Conservation (phyloP, 2,113 vertebrate species). For the Fulmarus glacialis region DNA sequence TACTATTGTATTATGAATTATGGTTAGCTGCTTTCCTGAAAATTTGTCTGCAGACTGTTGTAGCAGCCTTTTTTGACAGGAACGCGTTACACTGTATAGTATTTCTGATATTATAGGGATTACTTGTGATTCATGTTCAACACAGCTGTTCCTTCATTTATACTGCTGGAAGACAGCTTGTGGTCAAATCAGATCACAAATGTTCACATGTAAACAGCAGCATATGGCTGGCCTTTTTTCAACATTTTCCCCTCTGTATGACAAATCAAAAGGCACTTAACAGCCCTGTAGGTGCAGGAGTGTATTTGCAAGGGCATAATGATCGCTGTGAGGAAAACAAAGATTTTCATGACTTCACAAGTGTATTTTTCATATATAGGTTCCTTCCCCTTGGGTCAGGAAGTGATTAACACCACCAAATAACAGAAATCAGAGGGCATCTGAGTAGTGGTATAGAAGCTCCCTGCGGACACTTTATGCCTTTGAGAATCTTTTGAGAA, state of each 20-base stretch:
- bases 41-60: slow-evolving; percentile 19
- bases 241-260: neutral
- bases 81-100: neutral
- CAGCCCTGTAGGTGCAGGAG: neutral
- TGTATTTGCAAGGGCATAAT: neutral
- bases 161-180: slow-evolving; percentile 51
- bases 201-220: slow-evolving; percentile 49
- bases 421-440: neutral
- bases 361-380: neutral
- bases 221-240: slow-evolving; percentile 30
- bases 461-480: neutral
- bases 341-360: neutral
- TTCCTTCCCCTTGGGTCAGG: neutral
- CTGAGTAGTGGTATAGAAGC: neutral
- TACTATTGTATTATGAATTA: neutral
- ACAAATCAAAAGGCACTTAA: neutral
- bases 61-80: slow-evolving; percentile 41
- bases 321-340: neutral
- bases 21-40: neutral
- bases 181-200: slow-evolving; percentile 53
- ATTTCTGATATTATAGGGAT: slow-evolving; percentile 61
- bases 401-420: neutral
- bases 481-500: neutral
- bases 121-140: slow-evolving; percentile 60
- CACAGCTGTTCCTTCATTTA: slow-evolving; percentile 69